A percentile compares a stretch with the other conserved stretches of the same genome.
Conservation (phyloP, 2,888 invertebrate genomes). For the Darwinula stevensoni region DNA sequence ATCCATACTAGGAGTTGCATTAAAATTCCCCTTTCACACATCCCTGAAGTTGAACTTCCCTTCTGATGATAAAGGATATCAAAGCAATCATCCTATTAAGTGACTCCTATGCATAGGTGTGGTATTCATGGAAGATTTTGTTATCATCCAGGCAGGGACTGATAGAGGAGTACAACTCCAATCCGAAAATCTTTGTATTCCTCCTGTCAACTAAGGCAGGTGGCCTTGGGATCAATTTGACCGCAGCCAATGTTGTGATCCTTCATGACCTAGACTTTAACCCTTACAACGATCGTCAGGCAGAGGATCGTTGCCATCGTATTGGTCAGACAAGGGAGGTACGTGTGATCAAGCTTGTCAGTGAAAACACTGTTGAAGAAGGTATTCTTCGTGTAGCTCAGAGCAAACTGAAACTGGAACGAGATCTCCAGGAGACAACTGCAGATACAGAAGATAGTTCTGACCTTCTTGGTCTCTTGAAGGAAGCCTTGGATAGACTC, state of each 20-base stretch:
- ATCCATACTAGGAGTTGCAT: too few relatives aligned
- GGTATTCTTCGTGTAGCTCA: constrained; percentile 65
- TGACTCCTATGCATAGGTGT: too few relatives aligned
- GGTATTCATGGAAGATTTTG: too few relatives aligned
- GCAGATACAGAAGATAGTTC: background rate
- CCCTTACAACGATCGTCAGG: constrained; percentile 93
- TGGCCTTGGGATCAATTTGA: constrained; percentile 80
- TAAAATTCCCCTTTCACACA: too few relatives aligned
- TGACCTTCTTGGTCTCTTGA: too few relatives aligned
- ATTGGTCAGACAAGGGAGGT: constrained; percentile 31
- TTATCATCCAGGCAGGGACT: constrained; percentile 43
- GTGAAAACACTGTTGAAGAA: constrained; percentile 67
- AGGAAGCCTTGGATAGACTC: too few relatives aligned
- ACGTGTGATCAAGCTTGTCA: constrained; percentile 49
- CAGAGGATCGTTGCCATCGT: constrained; percentile 52
- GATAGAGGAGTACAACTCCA: constrained; percentile 59
- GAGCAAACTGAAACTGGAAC: constrained; percentile 67
- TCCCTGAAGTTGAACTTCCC: too few relatives aligned
- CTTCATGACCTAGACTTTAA: constrained; percentile 96
- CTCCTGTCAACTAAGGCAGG: constrained; percentile 75
- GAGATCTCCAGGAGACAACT: constrained; percentile 30
- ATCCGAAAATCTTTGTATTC: constrained; percentile 54
- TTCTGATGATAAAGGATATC: too few relatives aligned
- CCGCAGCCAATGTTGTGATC: constrained; percentile 76
- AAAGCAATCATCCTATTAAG: too few relatives aligned